Percentiles rank a stretch among this genome's conserved stretches.
phyloP scores from a whole-genome alignment of 2,113 vertebrate species.

The Herpailurus yagouaroundi region DNA sequence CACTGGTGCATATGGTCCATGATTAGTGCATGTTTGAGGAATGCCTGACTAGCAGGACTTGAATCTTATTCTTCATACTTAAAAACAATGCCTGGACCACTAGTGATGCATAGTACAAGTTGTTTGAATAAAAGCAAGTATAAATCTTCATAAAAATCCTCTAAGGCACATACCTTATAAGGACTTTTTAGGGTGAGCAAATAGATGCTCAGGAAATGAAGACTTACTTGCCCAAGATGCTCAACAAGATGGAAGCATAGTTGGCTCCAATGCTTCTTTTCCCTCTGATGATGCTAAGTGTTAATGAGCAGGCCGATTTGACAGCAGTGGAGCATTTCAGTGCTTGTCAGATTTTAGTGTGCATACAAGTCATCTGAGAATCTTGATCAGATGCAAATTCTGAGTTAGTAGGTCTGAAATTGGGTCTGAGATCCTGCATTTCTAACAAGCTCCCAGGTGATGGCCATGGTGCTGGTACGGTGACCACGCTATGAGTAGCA shows the following conservation, averaged over 20 bases:
- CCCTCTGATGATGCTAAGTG: neutral
- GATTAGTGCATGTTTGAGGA: neutral
- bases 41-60: neutral
- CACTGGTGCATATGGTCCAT: neutral
- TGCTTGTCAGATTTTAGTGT: neutral
- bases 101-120: neutral
- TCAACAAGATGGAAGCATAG: neutral
- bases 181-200: neutral
- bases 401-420: neutral
- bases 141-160: neutral
- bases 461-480: neutral
- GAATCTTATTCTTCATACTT: conserved; percentile 33
- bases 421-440: neutral
- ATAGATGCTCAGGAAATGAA: neutral
- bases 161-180: neutral
- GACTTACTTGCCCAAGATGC: neutral
- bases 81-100: neutral
- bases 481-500: neutral
- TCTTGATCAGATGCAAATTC: neutral
- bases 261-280: neutral
- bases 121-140: neutral
- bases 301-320: neutral
- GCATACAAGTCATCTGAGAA: neutral
- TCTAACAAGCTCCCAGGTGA: neutral
- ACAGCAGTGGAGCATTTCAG: neutral